Percentiles rank a stretch among this genome's conserved stretches.
Conservation (phyloP, 2,888 invertebrate genomes). For the Parnassius smintheus region DNA sequence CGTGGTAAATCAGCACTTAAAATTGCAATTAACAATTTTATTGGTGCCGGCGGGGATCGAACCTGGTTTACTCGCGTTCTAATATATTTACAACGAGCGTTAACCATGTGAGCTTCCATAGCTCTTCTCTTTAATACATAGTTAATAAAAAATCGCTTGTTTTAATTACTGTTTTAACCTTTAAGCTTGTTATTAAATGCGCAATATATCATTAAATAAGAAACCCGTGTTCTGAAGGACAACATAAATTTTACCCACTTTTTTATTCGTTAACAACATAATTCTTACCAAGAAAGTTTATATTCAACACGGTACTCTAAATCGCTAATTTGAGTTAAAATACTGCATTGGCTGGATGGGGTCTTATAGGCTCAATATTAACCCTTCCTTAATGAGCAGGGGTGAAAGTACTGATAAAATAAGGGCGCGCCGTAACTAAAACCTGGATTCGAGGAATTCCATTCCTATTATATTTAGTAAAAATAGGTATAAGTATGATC, state of each 20-base stretch:
- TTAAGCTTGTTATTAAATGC: no score
- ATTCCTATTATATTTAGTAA: conserved; percentile 45
- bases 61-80: no score
- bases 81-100: no score
- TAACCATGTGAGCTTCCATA: no score
- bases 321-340: conserved; percentile 57
- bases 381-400: conserved; percentile 61
- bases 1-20: no score
- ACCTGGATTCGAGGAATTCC: conserved; percentile 38
- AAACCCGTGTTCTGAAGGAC: no score
- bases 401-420: conserved; percentile 39
- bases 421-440: conserved; percentile 39
- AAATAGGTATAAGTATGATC: conserved; percentile 30
- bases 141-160: no score
- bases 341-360: conserved; percentile 47
- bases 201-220: no score
- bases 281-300: conserved; percentile 46
- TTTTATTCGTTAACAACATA: conserved; percentile 22
- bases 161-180: no score
- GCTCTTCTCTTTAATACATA: no score
- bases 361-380: conserved; percentile 51
- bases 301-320: conserved; percentile 52
- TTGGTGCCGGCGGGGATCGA: no score
- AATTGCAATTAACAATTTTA: no score
- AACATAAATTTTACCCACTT: background rate